Conservation (phyloP, 2,888 invertebrate species). For the Hydrotaea cyrtoneurina region DNA sequence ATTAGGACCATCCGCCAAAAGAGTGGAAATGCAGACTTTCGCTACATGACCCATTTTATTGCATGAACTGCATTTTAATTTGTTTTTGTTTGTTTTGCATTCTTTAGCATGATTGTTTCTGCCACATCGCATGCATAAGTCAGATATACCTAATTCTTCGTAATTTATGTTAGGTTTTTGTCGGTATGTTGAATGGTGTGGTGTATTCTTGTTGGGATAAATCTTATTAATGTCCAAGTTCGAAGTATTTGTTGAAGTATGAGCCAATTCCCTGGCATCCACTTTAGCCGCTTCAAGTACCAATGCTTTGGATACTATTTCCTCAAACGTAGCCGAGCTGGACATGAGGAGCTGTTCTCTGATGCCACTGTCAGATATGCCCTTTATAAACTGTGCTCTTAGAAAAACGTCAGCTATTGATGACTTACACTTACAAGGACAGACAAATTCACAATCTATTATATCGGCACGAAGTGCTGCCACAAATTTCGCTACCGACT, state of each 20-base stretch:
- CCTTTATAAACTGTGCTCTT: constrained; percentile 50
- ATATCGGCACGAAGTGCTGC: constrained; percentile 30
- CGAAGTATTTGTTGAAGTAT: neutral
- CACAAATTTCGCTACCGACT: constrained; percentile 38
- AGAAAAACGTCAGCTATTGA: constrained; percentile 51
- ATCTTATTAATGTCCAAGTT: constrained; percentile 5
- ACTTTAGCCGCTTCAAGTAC: constrained; percentile 55
- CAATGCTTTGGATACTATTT: constrained; percentile 40
- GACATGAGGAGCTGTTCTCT: constrained; percentile 43
- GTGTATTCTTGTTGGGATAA: neutral
- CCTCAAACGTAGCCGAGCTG: constrained; percentile 9
- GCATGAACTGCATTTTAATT: neutral
- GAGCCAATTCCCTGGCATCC: constrained; percentile 40
- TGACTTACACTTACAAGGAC: constrained; percentile 42
- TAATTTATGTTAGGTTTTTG: neutral
- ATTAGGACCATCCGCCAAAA: constrained; percentile 35
- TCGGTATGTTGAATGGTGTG: neutral
- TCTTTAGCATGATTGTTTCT: constrained; percentile 25
- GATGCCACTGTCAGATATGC: constrained; percentile 40
- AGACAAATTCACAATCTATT: constrained; percentile 49
- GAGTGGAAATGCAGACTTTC: constrained; percentile 32
- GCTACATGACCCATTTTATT: constrained; percentile 28
- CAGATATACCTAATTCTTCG: constrained; percentile 28
- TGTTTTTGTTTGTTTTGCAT: neutral
- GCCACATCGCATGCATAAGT: constrained; percentile 37